A percentile compares a stretch with the other conserved stretches of the same genome.
These are phyloP conservation scores for Stichodactyla mertensii DNA, from an alignment of 64 coral and sea anemone genomes.

Conservation along the genomic window DNA sequence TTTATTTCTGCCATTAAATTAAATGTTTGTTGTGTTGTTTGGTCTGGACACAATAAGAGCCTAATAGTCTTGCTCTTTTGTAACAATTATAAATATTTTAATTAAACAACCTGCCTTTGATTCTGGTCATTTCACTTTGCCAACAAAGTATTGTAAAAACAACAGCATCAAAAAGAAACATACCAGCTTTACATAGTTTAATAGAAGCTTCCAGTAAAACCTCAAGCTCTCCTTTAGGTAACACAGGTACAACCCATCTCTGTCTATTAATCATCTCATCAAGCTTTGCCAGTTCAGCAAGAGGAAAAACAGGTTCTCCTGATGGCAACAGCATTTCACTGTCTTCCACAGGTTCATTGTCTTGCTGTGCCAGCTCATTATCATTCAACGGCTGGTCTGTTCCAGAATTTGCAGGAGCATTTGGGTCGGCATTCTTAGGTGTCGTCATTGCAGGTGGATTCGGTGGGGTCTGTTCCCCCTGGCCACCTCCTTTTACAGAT, in stretches of 20 bases:
- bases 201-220: constrained; percentile 94
- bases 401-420: constrained; percentile 31
- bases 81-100: too few species aligned
- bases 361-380: constrained; percentile 53
- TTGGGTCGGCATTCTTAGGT: constrained; percentile 21
- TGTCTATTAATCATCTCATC: constrained; percentile 98
- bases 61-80: too few species aligned
- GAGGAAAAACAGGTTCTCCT: constrained; percentile 81
- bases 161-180: not conserved
- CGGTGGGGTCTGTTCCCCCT: constrained; percentile 24
- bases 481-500: constrained; percentile 50
- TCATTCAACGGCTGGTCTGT: constrained; percentile 44
- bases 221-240: constrained; percentile 94
- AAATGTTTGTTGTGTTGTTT: too few species aligned
- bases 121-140: too few species aligned
- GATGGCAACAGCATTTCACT: constrained; percentile 59
- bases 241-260: constrained; percentile 95
- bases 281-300: constrained; percentile 80
- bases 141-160: not conserved
- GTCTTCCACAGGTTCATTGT: constrained; percentile 36
- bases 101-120: too few species aligned
- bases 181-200: constrained; percentile 92
- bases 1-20: too few species aligned
- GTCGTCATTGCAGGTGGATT: constrained; percentile 34
- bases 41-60: too few species aligned